Conservation (phyloP, 2,888 invertebrate genomes). For the Toxonevra muliebris region DNA sequence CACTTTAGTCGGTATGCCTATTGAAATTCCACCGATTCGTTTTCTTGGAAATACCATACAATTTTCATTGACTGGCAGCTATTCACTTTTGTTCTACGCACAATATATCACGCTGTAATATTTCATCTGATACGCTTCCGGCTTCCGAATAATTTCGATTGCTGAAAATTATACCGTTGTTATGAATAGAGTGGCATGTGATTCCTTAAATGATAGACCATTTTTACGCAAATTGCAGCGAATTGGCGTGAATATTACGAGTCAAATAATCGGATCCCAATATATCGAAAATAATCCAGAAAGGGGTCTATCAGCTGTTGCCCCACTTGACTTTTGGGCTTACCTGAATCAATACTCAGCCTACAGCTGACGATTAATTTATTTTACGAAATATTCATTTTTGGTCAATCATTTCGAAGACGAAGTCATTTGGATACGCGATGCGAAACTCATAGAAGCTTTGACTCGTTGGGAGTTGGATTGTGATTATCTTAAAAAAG, state of each 20-base stretch:
- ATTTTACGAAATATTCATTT: constrained; percentile 16
- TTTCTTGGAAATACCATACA: not conserved
- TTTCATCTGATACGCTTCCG: constrained; percentile 23
- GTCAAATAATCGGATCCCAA: not conserved
- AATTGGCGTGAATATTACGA: not conserved
- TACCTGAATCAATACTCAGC: not conserved
- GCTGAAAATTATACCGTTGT: constrained; percentile 19
- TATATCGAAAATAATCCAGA: not conserved
- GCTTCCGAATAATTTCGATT: constrained; percentile 8
- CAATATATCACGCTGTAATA: constrained; percentile 25
- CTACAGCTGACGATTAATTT: constrained; percentile 20
- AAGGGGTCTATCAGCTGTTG: not conserved
- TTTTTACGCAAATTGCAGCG: not conserved
- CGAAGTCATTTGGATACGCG: constrained; percentile 13
- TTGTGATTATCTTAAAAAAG: not conserved
- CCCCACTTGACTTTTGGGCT: not conserved
- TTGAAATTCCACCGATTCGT: too few relatives aligned
- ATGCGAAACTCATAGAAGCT: constrained; percentile 2
- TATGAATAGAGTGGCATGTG: not conserved
- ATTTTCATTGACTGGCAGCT: constrained; percentile 10
- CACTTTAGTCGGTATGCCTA: too few relatives aligned
- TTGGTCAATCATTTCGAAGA: constrained; percentile 15
- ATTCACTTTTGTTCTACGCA: constrained; percentile 21
- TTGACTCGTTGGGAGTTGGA: not conserved
- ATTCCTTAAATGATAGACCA: not conserved